Evolutionary conservation across 2,888 invertebrate genomes (phyloP), one percentile per base, ranked within the genome.

Genomic region (Leptinotarsa haldemani): DNA sequence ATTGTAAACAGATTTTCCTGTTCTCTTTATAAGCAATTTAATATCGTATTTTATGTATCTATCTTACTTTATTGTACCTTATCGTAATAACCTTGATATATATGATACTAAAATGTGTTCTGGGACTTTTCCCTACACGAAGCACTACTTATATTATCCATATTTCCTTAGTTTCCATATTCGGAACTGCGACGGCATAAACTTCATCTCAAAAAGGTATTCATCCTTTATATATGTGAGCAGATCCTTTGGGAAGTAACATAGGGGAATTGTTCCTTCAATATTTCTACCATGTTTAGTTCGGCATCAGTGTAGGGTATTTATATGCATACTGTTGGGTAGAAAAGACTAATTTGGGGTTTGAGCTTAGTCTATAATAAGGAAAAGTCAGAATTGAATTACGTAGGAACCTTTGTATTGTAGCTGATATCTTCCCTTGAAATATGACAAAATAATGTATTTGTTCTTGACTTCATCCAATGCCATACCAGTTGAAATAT

Each of bases 141-240:
- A 70, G 72, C 72, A 74, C 74, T 72, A 76, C 71, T 76, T 71
- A 70, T 71, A 71, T 70, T 70, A 76, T 65, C 72, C 74, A 40
- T 71, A 74, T 74, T 70, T 76, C 69, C 72, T 76, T 72, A 74
- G 76, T 70, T 72, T 70, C 71, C 72, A 74, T 69, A 74, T 74
- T 74, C 72, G 67, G 68, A 74, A 72, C 64, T 70, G 50, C 20
- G 65, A 64, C 68, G 48, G 53, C 69, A 71, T 73, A 61, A 75
- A 75, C 53, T 70, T 70, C 52, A 30, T 58, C 40, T 20, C 40
- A 15, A 65, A 71, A 58, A 30, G 46, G 46, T 52, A 50, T 30
- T 46, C 25, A 50, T n/a, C 46, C 20, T 50, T 22, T 22, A 66
- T 74, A 66, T 64, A 53, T 53, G 58, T 72, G 47, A 50, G 53